A percentile compares a stretch with the other conserved stretches of the same genome.
phyloP scores from a whole-genome alignment of 2,888 invertebrate species.

The Protonemura montana region DNA sequence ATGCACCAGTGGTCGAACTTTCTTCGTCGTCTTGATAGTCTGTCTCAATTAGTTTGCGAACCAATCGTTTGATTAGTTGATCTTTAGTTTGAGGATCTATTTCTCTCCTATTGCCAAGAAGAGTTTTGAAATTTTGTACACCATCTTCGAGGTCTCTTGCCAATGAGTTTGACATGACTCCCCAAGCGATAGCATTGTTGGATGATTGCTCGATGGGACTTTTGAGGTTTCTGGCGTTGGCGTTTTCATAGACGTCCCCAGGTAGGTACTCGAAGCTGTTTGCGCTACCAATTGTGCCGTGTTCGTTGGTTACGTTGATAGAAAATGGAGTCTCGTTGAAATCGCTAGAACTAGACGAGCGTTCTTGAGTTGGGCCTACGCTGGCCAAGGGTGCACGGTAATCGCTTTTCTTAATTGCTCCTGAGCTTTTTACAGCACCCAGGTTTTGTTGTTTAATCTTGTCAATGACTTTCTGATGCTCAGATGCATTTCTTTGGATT shows the following conservation, averaged over 20 bases:
- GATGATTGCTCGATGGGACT: slow-evolving; percentile 41
- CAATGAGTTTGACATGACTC: slow-evolving; percentile 54
- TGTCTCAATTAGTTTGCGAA: slow-evolving; percentile 67
- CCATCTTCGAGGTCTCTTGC: slow-evolving; percentile 70
- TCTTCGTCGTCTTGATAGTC: slow-evolving; percentile 66
- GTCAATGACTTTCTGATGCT: slow-evolving; percentile 22
- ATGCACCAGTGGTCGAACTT: slow-evolving; percentile 8
- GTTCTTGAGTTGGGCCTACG: background rate
- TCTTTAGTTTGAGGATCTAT: slow-evolving; percentile 64
- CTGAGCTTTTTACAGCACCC: background rate
- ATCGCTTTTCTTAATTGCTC: background rate
- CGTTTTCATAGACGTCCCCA: slow-evolving; percentile 62
- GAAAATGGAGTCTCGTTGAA: slow-evolving; percentile 10
- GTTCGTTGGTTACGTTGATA: slow-evolving; percentile 1
- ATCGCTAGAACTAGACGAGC: slow-evolving; percentile 19
- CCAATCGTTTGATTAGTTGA: slow-evolving; percentile 70
- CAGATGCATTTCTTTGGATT: slow-evolving; percentile 25
- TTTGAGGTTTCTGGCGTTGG: background rate
- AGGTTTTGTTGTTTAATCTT: slow-evolving; percentile 1
- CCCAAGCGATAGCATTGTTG: background rate
- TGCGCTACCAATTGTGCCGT: slow-evolving; percentile 61
- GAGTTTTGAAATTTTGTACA: slow-evolving; percentile 66
- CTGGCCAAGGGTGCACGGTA: background rate
- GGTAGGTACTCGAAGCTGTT: slow-evolving; percentile 74
- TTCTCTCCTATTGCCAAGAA: slow-evolving; percentile 59